phyloP scores from a whole-genome alignment of 2,888 invertebrate genomes.

The Alviniconcha strummeri region DNA sequence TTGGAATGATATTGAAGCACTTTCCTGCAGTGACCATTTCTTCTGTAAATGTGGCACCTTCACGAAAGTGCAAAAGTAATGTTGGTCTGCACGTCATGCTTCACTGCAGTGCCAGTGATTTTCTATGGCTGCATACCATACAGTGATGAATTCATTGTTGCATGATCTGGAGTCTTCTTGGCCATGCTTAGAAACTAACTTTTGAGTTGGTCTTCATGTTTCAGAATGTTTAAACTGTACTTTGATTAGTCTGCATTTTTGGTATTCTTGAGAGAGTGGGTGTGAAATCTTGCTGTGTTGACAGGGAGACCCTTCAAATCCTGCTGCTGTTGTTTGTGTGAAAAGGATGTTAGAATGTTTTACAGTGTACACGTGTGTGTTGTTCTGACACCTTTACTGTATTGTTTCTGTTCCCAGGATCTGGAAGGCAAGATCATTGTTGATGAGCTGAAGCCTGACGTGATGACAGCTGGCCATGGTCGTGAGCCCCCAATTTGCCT shows the following conservation, averaged over 20 bases:
- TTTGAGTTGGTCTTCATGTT: too few relatives aligned
- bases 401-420: slow-evolving; percentile 79
- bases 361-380: too few relatives aligned
- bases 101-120: background rate
- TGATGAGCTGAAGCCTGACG: slow-evolving; percentile 97
- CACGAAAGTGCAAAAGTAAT: slow-evolving; percentile 37
- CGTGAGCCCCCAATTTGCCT: slow-evolving; percentile 96
- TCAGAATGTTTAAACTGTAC: too few relatives aligned
- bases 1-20: background rate
- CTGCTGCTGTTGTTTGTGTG: too few relatives aligned
- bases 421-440: slow-evolving; percentile 99
- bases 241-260: too few relatives aligned
- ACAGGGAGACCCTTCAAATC: too few relatives aligned
- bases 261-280: too few relatives aligned
- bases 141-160: background rate
- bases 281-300: too few relatives aligned
- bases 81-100: slow-evolving; percentile 14
- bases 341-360: too few relatives aligned
- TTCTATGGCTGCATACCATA: background rate
- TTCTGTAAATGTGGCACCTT: slow-evolving; percentile 27
- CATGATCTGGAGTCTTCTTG: background rate
- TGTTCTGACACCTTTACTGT: background rate
- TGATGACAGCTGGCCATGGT: slow-evolving; percentile 84
- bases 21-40: slow-evolving; percentile 33
- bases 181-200: background rate